Evolutionary conservation across 2,113 vertebrate genomes (phyloP), one percentile per base, ranked within the genome.

Genomic region (Riparia riparia): DNA sequence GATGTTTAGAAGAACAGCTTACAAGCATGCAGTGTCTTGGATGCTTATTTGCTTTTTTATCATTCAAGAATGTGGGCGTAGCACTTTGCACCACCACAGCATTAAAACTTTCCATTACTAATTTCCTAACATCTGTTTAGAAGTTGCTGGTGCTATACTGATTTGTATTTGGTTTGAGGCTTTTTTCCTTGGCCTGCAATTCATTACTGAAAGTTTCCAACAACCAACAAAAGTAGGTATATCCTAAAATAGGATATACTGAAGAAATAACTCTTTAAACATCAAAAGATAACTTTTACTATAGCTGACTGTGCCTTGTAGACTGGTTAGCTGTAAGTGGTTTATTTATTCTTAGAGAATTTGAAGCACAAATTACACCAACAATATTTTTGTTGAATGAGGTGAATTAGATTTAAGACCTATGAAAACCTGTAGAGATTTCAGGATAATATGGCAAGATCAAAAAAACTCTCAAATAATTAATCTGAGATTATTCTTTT

Each of bases 21-120:
- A 49, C 26, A 65, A 76, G 49, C n/a, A 34, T 7, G 28, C 3
- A 65, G 50, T 12, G 42, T 65, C 61, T 45, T 18, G 41, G 65
- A 54, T 57, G 24, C 54, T 94, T 90, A 49, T 65, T 79, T 85
- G 70, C n/a, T 39, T 81, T 92, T 93, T 81, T 81, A 78, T 82
- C 66, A 34, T 37, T 87, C 25, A 53, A 69, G 84, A 93, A 96
- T 83, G 93, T 31, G 93, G 94, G 91, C 47, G 95, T 77, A 93
- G 26, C 84, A 66, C 78, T 64, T 86, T 42, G 70, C 63, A 89
- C 53, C 91, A 69, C n/a, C 70, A 69, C 61, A 70, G 61, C 66
- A 80, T 61, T 69, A 89, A 69, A 64, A 85, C 31, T 91, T 96
- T 90, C 94, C 93, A 93, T 91, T 85, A 82, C 73, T 82, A 25